Conservation (phyloP, 1,140 invertebrate genomes). For the Cryptotermes secundus region DNA sequence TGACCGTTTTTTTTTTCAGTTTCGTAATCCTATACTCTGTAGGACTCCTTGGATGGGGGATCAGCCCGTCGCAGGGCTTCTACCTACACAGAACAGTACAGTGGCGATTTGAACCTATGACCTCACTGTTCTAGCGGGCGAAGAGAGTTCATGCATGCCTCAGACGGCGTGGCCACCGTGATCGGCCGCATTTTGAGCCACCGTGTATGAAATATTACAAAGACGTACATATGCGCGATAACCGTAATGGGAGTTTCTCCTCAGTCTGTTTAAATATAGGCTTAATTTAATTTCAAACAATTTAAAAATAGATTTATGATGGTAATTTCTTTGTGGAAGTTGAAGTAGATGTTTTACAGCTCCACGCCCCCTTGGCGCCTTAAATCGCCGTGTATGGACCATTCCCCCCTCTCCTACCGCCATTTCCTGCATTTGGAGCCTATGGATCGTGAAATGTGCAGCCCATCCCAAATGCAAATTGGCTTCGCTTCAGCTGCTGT, state of each 20-base stretch:
- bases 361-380: neutral
- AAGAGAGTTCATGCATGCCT: no score
- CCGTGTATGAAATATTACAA: no score
- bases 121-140: no score
- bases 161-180: no score
- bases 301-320: neutral
- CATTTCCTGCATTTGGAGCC: neutral
- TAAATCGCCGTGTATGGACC: neutral
- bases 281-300: slow-evolving; percentile 6
- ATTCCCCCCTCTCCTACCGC: neutral
- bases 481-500: neutral
- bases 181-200: no score
- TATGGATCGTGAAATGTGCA: neutral
- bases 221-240: neutral
- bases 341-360: neutral
- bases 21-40: no score
- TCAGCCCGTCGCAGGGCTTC: no score
- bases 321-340: neutral
- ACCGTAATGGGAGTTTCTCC: neutral
- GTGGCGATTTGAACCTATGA: no score
- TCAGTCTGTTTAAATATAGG: neutral
- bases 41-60: no score
- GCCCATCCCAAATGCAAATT: neutral
- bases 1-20: no score
- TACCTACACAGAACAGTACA: no score